Conservation (phyloP, 2,888 invertebrate genomes). For the Phorcus lineatus region DNA sequence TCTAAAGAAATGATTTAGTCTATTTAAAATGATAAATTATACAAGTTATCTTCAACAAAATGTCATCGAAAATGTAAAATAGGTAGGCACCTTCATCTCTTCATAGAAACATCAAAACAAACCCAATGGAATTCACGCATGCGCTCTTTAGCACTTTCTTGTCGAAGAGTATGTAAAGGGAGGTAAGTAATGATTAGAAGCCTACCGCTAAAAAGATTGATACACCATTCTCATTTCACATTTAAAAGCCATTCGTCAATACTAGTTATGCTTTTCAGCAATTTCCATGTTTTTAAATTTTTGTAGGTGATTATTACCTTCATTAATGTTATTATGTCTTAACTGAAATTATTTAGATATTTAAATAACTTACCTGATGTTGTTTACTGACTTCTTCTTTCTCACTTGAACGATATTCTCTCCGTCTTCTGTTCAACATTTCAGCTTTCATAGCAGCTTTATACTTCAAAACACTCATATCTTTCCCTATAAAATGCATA, state of each 20-base stretch:
- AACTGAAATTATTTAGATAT: too few relatives aligned
- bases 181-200: background rate
- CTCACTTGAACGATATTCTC: slow-evolving; percentile 20
- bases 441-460: background rate
- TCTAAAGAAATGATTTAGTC: too few relatives aligned
- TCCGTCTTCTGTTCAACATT: slow-evolving; percentile 1
- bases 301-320: too few relatives aligned
- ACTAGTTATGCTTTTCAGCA: too few relatives aligned
- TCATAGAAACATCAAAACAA: slow-evolving; percentile 15
- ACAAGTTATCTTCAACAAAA: too few relatives aligned
- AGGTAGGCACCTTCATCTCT: background rate
- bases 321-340: too few relatives aligned
- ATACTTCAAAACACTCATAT: background rate
- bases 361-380: background rate
- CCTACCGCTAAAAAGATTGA: background rate
- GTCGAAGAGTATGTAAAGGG: background rate
- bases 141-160: background rate
- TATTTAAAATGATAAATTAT: too few relatives aligned
- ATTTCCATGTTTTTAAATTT: too few relatives aligned
- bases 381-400: background rate
- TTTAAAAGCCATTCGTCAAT: too few relatives aligned
- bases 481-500: too few relatives aligned
- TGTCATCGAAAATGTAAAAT: too few relatives aligned
- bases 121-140: background rate
- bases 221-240: too few relatives aligned